Conservation (phyloP, 2,113 vertebrate genomes). For the Lagopus muta region DNA sequence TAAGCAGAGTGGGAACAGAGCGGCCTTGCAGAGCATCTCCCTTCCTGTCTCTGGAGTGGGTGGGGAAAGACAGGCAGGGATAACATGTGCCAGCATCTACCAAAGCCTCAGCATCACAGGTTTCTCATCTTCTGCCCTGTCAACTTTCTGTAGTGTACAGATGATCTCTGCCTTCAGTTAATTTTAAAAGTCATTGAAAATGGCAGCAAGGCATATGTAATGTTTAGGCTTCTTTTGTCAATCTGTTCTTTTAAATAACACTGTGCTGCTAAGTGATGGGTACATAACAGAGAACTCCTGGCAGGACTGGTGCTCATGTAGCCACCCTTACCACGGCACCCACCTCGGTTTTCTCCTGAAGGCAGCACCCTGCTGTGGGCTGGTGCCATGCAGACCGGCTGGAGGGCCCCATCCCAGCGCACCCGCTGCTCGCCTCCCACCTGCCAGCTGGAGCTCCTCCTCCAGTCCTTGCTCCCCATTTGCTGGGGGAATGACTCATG, state of each 20-base stretch:
- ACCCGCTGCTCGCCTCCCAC: neutral
- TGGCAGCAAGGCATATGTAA: neutral
- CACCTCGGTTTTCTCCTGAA: neutral
- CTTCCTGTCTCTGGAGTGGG: neutral
- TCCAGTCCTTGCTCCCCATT: neutral
- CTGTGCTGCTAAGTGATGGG: neutral
- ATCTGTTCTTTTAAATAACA: neutral
- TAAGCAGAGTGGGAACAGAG: neutral
- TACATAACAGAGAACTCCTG: neutral
- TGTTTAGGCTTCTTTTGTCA: neutral
- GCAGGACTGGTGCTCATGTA: neutral
- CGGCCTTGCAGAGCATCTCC: neutral
- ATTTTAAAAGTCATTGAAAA: neutral
- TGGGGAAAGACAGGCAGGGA: neutral
- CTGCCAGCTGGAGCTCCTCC: constrained; percentile 37
- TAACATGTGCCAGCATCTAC: neutral
- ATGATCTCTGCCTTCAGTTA: constrained; percentile 3
- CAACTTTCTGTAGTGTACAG: neutral
- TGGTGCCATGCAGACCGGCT: neutral
- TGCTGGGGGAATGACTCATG: neutral
- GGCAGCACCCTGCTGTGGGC: neutral
- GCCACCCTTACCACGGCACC: neutral
- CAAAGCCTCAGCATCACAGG: constrained; percentile 14
- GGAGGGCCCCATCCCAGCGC: neutral
- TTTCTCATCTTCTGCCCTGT: neutral